Base-by-base conservation (phyloP, 2,113 vertebrate species). In the Synchiropus splendidus region DNA sequence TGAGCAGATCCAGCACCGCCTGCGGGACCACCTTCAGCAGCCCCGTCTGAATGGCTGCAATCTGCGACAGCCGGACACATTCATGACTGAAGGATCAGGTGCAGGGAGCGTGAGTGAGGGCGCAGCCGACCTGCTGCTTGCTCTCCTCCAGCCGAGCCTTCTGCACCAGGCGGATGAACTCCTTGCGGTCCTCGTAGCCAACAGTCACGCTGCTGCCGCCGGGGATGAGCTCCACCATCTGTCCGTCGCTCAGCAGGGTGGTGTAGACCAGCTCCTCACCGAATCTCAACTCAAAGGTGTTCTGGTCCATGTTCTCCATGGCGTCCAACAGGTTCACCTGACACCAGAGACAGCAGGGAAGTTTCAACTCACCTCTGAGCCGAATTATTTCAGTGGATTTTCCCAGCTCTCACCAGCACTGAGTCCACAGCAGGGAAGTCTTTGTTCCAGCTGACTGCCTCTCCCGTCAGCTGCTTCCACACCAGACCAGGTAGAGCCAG, bases 261-360 rank as follows among this genome's bases (percentile, higher is more conserved):
- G 89, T 95, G 80, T 94, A 96, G 1, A 92, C 91, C 61, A 98
- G 79, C 57, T 98, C 94, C 58, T 89, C 89, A 10, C 91, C 93
- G 54, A 98, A 98, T 66, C 94, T 89, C 77, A 95, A 95, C 59
- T 98, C 92, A 70, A 90, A 98, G 0, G 90, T 94, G 39, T 90
- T 92, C 71, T 86, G 89, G 78, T 98, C 94, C 92, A 95, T 95
- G 57, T 84, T 87, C 72, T 94, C 92, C 88, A 97, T 98, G 74
- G 92, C 89, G 27, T 98, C 94, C 61, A 98, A 71, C 13, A 97
- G 84, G 64, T 97, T 98, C 38, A 98, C 92, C 94, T 98, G 64
- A 31, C 38, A 38, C 58, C 31, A 68, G 30, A 51, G n/a, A 8
- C n/a, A 67, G 21, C 21, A 27, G 8, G 21, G 21, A 27, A 27